phyloP scores from a whole-genome alignment of 2,113 vertebrate species.

The Raja brachyura region DNA sequence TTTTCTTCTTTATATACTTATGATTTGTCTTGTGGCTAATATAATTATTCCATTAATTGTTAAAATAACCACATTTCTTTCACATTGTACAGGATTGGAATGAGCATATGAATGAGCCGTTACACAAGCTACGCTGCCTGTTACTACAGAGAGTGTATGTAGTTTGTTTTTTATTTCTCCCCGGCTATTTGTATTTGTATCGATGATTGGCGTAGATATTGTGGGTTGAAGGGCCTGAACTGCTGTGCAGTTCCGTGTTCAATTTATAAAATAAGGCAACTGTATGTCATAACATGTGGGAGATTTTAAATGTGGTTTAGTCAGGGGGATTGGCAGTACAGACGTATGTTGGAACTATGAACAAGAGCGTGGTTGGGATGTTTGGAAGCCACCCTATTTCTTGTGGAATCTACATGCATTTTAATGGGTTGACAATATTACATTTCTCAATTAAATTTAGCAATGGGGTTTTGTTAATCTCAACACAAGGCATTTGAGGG shows the following conservation, averaged over 20 bases:
- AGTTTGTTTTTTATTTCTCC: not conserved
- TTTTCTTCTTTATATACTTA: not conserved
- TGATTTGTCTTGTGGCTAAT: not conserved
- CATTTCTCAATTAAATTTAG: not conserved
- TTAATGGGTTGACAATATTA: not conserved
- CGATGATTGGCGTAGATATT: too few relatives aligned
- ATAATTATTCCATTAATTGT: not conserved
- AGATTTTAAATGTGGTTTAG: not conserved
- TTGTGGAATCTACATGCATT: not conserved
- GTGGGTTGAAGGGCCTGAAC: too few relatives aligned
- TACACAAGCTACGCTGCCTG: slow-evolving; percentile 27
- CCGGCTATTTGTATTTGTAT: too few relatives aligned
- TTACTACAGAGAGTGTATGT: slow-evolving; percentile 35
- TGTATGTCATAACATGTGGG: not conserved
- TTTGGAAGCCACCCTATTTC: not conserved
- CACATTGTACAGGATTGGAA: slow-evolving; percentile 16
- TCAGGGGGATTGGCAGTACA: not conserved
- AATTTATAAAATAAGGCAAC: not conserved
- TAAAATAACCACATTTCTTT: not conserved
- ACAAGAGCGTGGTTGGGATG: not conserved
- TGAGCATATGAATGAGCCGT: not conserved
- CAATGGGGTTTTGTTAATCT: not conserved
- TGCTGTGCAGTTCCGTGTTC: too few relatives aligned
- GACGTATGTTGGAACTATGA: not conserved
- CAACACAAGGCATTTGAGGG: not conserved